Evolutionary conservation across 2,888 invertebrate genomes (phyloP), one percentile per base, ranked within the genome.

Genomic region (Vandiemenella viatica): DNA sequence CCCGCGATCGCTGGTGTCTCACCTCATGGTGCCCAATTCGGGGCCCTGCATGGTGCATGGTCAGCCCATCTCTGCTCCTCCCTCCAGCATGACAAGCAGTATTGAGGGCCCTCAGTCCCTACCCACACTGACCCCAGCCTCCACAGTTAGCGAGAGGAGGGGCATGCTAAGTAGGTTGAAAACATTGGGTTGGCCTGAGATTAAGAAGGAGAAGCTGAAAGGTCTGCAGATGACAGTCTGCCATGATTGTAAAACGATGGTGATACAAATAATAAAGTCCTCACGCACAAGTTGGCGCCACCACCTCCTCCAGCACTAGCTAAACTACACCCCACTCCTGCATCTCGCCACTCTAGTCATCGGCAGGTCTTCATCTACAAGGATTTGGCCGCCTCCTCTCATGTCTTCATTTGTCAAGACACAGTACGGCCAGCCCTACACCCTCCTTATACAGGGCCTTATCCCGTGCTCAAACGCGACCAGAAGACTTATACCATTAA

Each of bases 191-290:
- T 45, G 54, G 66, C 67, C 43, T 63, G 50, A 51, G 10, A 37
- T 20, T 6, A 51, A 51, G 43, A 54, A 54, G 53, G 65, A 65
- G 52, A 63, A 62, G 55, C 53, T 65, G 53, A 65, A 63, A 55
- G 72, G 72, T 42, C 81, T 87, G 52, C 79, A 85, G 62, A 88
- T 91, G 82, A 81, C 83, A 53, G 90, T 93, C 43, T 95, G 93
- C 65, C 84, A 87, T 66, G 93, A 93, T 72, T 95, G 93, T 71
- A 89, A 89, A 65, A 83, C 86, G 52, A 86, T 93, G 83, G 87
- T 93, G 51, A 77, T 90, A 59, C 89, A 91, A 70, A 91, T 93
- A 64, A 91, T 93, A 64, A 83, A 89, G 67, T 87, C 90, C 18
- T 86, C 87, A 56, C 79, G 82, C 64, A 83, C 82, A 50, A 83